Conservation (phyloP, 2,888 invertebrate genomes). For the Petrophora chlorosata region DNA sequence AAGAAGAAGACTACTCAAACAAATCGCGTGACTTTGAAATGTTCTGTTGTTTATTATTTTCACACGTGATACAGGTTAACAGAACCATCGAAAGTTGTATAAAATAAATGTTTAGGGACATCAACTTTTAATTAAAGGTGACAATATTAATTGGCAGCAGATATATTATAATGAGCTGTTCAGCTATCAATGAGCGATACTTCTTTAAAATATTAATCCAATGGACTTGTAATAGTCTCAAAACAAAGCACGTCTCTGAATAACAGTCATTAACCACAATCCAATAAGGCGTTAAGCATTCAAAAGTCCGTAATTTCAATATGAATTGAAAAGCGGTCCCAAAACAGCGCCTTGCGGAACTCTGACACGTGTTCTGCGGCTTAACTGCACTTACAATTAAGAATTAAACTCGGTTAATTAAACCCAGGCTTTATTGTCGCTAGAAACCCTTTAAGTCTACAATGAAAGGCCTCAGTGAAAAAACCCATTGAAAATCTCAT, state of each 20-base stretch:
- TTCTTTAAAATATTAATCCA: too few species aligned
- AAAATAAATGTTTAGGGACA: too few species aligned
- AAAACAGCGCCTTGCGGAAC: slow-evolving; percentile 60
- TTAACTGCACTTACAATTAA: slow-evolving; percentile 81
- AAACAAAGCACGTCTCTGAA: slow-evolving; percentile 1
- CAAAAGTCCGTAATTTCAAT: slow-evolving; percentile 58
- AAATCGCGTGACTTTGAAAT: too few species aligned
- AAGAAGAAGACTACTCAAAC: too few species aligned
- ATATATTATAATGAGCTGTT: too few species aligned
- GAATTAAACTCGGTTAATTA: slow-evolving; percentile 82
- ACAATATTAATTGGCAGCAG: too few species aligned
- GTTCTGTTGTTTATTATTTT: too few species aligned
- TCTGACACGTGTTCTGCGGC: slow-evolving; percentile 77
- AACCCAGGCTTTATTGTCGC: slow-evolving; percentile 76
- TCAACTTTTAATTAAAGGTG: too few species aligned
- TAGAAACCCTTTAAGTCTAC: slow-evolving; percentile 73
- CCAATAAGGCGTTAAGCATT: slow-evolving; percentile 17
- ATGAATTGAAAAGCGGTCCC: slow-evolving; percentile 60
- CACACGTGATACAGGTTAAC: too few species aligned
- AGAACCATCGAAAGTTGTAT: too few species aligned
- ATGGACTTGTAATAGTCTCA: too few species aligned
- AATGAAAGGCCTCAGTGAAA: slow-evolving; percentile 66
- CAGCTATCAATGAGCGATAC: too few species aligned
- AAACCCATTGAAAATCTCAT: slow-evolving; percentile 68
- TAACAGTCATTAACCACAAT: slow-evolving; percentile 9